Percentiles rank a stretch among this genome's conserved stretches.
Conservation (phyloP, 2,797 vertebrate genomes). For the Crocidura indochinensis region DNA sequence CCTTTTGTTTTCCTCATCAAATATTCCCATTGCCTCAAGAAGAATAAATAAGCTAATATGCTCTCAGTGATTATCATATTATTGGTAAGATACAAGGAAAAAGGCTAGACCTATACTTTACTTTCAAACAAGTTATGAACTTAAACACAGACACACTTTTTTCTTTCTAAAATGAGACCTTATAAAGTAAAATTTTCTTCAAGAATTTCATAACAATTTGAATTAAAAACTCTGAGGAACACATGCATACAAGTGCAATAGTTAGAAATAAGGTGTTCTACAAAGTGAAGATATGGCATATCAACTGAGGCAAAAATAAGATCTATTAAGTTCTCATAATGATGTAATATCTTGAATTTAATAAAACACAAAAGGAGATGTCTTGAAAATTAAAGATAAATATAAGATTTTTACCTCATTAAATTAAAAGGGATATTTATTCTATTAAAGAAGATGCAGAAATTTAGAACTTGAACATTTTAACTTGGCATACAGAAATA, state of each 20-base stretch:
- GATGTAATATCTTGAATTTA: too few species aligned
- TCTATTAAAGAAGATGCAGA: neutral
- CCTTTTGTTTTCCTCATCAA: constrained; percentile 11
- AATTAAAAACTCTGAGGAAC: too few species aligned
- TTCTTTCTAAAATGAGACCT: too few species aligned
- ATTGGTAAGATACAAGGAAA: neutral
- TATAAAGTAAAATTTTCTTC: neutral
- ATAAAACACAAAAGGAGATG: neutral
- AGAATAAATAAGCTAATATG: constrained; percentile 5
- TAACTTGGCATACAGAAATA: too few species aligned
- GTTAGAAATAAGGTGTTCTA: neutral
- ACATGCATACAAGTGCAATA: neutral
- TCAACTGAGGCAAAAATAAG: neutral
- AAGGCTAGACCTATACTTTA: neutral
- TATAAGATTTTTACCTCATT: neutral
- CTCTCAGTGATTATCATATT: neutral
- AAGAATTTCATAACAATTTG: too few species aligned
- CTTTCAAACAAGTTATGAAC: too few species aligned
- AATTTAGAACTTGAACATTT: too few species aligned
- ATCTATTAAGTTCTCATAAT: neutral
- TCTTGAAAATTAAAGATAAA: too few species aligned
- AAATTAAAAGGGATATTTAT: neutral
- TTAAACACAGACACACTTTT: too few species aligned
- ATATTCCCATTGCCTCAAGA: constrained; percentile 2
- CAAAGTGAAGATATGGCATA: neutral